A percentile compares a stretch with the other conserved stretches of the same genome.
These are phyloP conservation scores for Drosophila quinaria DNA, from an alignment of 2,888 invertebrate genomes.

Conservation along the genomic window DNA sequence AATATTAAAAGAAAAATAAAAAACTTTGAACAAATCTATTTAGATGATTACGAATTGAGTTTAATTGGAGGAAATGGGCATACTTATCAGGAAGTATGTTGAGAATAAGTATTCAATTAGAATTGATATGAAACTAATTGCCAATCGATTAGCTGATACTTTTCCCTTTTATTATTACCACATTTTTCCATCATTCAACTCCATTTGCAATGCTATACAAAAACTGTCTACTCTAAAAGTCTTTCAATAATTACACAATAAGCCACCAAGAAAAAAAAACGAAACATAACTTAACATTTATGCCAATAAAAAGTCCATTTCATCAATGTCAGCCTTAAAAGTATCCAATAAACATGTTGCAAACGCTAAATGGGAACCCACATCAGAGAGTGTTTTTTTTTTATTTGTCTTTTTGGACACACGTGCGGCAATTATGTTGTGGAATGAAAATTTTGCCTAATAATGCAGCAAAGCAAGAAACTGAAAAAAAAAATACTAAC, in stretches of 20 bases:
- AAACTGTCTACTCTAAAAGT: slow-evolving; percentile 32
- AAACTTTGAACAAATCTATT: slow-evolving; percentile 12
- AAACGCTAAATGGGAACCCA: slow-evolving; percentile 43
- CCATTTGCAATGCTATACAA: slow-evolving; percentile 49
- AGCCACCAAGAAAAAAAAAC: slow-evolving; percentile 5
- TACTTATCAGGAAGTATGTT: slow-evolving; percentile 12
- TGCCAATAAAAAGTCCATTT: slow-evolving; percentile 68
- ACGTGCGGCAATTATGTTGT: slow-evolving; percentile 70
- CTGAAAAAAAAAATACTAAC: slow-evolving; percentile 35
- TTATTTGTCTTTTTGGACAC: slow-evolving; percentile 42
- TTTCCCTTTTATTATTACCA: slow-evolving; percentile 8
- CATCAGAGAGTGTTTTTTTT: slow-evolving; percentile 30
- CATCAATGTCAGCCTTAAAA: slow-evolving; percentile 68
- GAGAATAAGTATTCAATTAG: slow-evolving; percentile 1
- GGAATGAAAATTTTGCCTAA: slow-evolving; percentile 63
- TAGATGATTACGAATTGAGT: slow-evolving; percentile 23
- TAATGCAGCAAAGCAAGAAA: slow-evolving; percentile 50
- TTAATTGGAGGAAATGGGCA: slow-evolving; percentile 1
- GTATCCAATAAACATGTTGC: slow-evolving; percentile 38
- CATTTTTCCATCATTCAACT: slow-evolving; percentile 18
- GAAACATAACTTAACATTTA: slow-evolving; percentile 50
- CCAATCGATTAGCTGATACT: slow-evolving; percentile 15
- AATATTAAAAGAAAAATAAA: slow-evolving; percentile 9
- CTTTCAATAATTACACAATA: slow-evolving; percentile 62
- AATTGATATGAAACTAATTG: slow-evolving; percentile 18